Percentiles rank a stretch among this genome's conserved stretches.
phyloP scores from a whole-genome alignment of 2,888 invertebrate species.

The Herminia tarsipennalis region DNA sequence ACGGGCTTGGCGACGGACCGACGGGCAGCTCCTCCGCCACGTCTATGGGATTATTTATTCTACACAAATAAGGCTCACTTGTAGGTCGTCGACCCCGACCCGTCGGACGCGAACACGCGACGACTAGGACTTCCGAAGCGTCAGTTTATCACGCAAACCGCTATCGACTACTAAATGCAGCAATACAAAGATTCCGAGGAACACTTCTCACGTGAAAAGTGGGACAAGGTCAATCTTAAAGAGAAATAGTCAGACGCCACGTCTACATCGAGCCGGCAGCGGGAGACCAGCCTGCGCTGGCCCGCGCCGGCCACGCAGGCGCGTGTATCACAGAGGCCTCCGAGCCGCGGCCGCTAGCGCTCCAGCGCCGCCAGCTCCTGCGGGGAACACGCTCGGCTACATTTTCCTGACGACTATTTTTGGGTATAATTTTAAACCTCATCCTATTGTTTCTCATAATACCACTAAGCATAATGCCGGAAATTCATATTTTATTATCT shows the following conservation, averaged over 20 bases:
- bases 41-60: background rate
- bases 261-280: constrained; percentile 5
- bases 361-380: constrained; percentile 74
- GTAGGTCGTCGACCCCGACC: constrained; percentile 11
- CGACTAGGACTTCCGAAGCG: constrained; percentile 65
- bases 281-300: no score
- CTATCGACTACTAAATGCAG: constrained; percentile 63
- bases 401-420: no score
- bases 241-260: constrained; percentile 2
- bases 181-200: constrained; percentile 46
- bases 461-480: no score
- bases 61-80: constrained; percentile 5
- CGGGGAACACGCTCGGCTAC: constrained; percentile 1
- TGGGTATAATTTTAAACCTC: no score
- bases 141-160: constrained; percentile 48
- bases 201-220: constrained; percentile 36
- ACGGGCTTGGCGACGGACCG: constrained; percentile 1
- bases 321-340: background rate
- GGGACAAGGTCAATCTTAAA: constrained; percentile 2
- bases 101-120: constrained; percentile 31
- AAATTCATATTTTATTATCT: no score
- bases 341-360: background rate
- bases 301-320: constrained; percentile 4
- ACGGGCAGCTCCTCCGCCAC: background rate
- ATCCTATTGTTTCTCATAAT: no score